Evolutionary conservation across 2,797 vertebrate genomes (phyloP), one percentile per base, ranked within the genome.

Genomic region (Crocodylus rhombifer): DNA sequence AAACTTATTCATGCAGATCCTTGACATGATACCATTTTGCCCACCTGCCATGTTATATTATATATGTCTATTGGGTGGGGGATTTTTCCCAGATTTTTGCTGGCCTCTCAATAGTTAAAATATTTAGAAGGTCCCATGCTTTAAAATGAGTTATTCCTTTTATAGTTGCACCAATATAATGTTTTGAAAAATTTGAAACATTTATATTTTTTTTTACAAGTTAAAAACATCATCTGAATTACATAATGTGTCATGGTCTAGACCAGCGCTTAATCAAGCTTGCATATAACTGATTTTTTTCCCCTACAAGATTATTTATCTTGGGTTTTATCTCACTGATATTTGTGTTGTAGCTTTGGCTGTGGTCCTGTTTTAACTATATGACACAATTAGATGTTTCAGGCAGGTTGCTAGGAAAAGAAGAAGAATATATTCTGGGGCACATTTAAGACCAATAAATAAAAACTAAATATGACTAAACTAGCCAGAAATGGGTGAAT

Each of bases 401-500:
- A 94, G 55, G 63, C 1, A 88, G 76, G 84, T 79, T 95, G 69
- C 84, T 96, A 86, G 82, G 69, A 84, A 82, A 7, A 91, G 42
- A 42, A 71, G 69, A 91, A 71, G 69, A 91, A 75, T 93, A 86
- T 89, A 92, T 87, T 94, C 88, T 88, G 92, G 93, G 84, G 74
- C 80, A 84, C 51, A 78, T 95, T 64, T 95, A 84, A 96, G 93
- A 36, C 76, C 87, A 93, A 83, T 76, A 96, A 94, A 64, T 60
- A 92, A 93, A 73, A 96, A 90, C 42, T 64, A 89, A 76, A 84
- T 80, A 30, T 91, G 95, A 95, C 95, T 95, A 95, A 95, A 97
- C 89, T 69, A 79, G 82, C 77, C 51, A 90, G 69, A 82, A 90
- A 85, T 60, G 92, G 91, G 77, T 81, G 58, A 91, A 91, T 79